A percentile compares a stretch with the other conserved stretches of the same genome.
These are phyloP conservation scores for Cepaea nemoralis DNA, from an alignment of 1,140 invertebrate species.

Conservation along the genomic window DNA sequence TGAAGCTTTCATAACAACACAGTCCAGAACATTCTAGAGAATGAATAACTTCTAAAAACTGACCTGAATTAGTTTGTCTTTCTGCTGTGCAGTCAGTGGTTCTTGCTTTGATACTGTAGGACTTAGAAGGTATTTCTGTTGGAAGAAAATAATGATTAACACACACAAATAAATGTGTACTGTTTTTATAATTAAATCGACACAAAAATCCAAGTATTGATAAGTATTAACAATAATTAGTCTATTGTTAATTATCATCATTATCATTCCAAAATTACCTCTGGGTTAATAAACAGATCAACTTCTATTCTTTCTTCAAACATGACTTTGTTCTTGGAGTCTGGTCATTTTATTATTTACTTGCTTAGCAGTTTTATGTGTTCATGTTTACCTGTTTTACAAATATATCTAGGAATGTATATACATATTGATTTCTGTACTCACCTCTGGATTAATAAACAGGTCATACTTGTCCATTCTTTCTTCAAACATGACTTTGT, in stretches of 20 bases:
- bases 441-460: slow-evolving; percentile 86
- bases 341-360: too few relatives aligned
- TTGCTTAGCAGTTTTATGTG: too few relatives aligned
- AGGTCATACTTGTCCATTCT: slow-evolving; percentile 89
- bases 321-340: slow-evolving; percentile 94
- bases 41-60: not conserved
- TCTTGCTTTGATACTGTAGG: slow-evolving; percentile 56
- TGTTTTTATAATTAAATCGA: too few relatives aligned
- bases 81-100: slow-evolving; percentile 55
- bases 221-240: too few relatives aligned
- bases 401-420: too few relatives aligned
- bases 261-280: too few relatives aligned
- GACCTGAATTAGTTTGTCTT: slow-evolving; percentile 66
- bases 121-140: slow-evolving; percentile 65
- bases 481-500: slow-evolving; percentile 93
- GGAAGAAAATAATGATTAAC: not conserved
- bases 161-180: too few relatives aligned
- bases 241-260: too few relatives aligned
- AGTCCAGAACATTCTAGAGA: not conserved
- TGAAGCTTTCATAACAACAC: too few relatives aligned
- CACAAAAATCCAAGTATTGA: too few relatives aligned
- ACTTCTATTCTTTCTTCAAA: slow-evolving; percentile 90
- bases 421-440: not conserved
- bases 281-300: slow-evolving; percentile 88
- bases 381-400: too few relatives aligned